Evolutionary conservation across 2,797 vertebrate genomes (phyloP), one percentile per base, ranked within the genome.

Genomic region (Betta splendens): DNA sequence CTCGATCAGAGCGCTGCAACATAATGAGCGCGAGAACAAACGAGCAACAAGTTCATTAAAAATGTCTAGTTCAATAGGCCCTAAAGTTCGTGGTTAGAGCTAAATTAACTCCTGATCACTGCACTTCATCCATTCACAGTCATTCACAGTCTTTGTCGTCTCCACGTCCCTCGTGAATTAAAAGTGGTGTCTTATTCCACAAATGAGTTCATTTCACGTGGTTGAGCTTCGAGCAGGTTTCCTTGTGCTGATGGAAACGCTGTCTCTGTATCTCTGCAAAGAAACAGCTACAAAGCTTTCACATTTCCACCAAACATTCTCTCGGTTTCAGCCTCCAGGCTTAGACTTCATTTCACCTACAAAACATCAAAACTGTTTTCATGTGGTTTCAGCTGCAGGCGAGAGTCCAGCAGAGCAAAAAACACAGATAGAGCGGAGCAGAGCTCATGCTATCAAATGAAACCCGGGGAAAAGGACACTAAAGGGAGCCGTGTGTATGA

Each of bases 21-120:
- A 12, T 69, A 64, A 71, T 57, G 57, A 77, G 75, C 39, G 38
- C 9, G 17, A 46, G 44, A 64, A 53, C 60, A 69, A 66, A 77
- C 81, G 55, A 77, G 65, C 53, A 42, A 50, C 54, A 39, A 48
- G 20, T 72, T 79, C 64, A 40, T 73, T 76, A 69, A 60, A 46
- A 68, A 17, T 3, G 13, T 58, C 58, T 35, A 43, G 32, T 54
- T 59, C 58, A 47, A 9, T 11, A 42, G 18, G 35, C 9, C 36
- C 45, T 55, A 23, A 58, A 29, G 51, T 72, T 72, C 82, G 72
- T 61, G 79, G 69, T 77, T 57, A 54, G 62, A 42, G 46, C 52
- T 40, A 43, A 45, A 71, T 61, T 58, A 79, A 81, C 61, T 16
- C 33, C 20, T 60, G 47, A 29, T 50, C 54, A 37, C 17, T n/a